A percentile compares a stretch with the other conserved stretches of the same genome.
Evolutionary conservation across 2,888 invertebrate genomes (phyloP).

Genomic region (Sericinus montela): DNA sequence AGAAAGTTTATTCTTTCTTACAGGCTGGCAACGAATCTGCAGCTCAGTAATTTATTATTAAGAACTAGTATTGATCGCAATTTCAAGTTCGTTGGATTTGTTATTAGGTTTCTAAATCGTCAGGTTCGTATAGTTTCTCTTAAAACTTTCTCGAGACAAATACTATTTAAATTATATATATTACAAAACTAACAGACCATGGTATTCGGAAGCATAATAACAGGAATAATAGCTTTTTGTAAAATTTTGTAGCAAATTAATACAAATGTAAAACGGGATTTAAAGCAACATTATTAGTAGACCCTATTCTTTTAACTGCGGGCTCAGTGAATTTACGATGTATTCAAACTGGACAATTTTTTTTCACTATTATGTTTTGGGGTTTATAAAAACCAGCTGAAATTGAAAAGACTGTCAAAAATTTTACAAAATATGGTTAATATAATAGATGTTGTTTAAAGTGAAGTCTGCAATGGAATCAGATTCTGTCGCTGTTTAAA

Average conservation of each 20-base stretch:
- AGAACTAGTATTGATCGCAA: no score
- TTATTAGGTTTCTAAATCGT: constrained; percentile 11
- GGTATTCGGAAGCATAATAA: constrained; percentile 52
- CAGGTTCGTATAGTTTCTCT: no score
- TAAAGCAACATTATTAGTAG: constrained; percentile 39
- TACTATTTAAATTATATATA: constrained; percentile 25
- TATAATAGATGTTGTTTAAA: constrained; percentile 16
- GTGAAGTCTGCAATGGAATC: constrained; percentile 48
- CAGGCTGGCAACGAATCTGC: no score
- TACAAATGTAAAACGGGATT: constrained; percentile 46
- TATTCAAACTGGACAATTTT: constrained; percentile 29
- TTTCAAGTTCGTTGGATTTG: no score
- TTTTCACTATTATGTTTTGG: constrained; percentile 10
- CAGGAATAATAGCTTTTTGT: constrained; percentile 42
- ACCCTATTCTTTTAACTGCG: constrained; percentile 49
- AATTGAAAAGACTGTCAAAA: neutral
- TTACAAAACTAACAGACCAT: constrained; percentile 31
- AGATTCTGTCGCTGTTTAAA: constrained; percentile 40
- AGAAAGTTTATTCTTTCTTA: no score
- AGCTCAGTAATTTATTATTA: no score
- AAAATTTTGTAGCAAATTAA: constrained; percentile 43
- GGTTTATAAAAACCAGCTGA: constrained; percentile 1
- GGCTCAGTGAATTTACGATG: constrained; percentile 46
- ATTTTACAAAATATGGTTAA: constrained; percentile 3
- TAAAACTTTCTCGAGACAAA: no score